Conservation (phyloP, 2,888 invertebrate species). For the Gasteruption jaculator region DNA sequence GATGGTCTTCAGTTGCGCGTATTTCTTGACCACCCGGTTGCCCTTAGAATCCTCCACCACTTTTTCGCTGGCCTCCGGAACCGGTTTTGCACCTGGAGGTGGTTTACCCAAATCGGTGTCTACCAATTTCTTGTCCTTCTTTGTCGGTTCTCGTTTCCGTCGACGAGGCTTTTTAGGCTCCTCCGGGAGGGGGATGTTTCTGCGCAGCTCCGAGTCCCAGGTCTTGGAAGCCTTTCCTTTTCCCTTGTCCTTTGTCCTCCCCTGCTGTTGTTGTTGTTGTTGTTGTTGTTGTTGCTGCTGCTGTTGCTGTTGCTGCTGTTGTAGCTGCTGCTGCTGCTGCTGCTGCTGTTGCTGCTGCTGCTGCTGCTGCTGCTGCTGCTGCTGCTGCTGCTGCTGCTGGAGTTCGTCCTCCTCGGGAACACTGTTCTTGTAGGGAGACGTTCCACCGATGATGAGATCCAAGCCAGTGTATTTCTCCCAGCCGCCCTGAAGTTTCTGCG, state of each 20-base stretch:
- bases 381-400: neutral
- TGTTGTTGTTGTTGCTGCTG: neutral
- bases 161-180: neutral
- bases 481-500: slow-evolving; percentile 40
- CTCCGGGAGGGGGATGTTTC: too few species aligned
- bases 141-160: too few species aligned
- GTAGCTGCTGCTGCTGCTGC: too few species aligned
- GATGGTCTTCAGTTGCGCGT: slow-evolving; percentile 38
- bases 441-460: slow-evolving; percentile 37
- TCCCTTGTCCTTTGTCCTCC: neutral
- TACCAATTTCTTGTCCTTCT: neutral
- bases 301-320: neutral
- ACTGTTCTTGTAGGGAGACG: slow-evolving; percentile 26
- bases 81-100: too few species aligned
- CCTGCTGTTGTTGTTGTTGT: neutral
- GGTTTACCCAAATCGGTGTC: neutral
- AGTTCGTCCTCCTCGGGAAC: slow-evolving; percentile 2
- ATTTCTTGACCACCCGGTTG: slow-evolving; percentile 39
- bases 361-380: neutral
- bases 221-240: too few species aligned
- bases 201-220: slow-evolving; percentile 47
- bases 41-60: too few species aligned
- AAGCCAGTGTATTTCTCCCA: slow-evolving; percentile 45
- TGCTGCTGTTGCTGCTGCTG: too few species aligned
- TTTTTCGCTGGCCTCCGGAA: too few species aligned